Percentiles rank a stretch among this genome's conserved stretches.
phyloP scores from a whole-genome alignment of 92 coral and sea anemone genomes.

The Umimayanthus kanabou region DNA sequence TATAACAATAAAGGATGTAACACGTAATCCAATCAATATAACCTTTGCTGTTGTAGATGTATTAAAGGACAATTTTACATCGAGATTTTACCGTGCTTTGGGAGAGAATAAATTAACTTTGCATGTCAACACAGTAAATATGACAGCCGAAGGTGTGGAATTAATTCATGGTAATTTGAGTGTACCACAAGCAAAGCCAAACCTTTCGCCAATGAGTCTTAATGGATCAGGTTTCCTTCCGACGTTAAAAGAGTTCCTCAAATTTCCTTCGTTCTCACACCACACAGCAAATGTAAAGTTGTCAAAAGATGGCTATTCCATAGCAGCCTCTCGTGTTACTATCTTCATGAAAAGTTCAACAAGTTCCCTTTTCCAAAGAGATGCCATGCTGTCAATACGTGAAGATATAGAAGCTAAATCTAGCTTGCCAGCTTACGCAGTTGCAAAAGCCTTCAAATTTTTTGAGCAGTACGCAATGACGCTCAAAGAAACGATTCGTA shows the following conservation, averaged over 20 bases:
- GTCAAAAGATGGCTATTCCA: constrained; percentile 39
- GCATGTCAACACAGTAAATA: background rate
- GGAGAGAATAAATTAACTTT: constrained; percentile 9
- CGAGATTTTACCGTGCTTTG: constrained; percentile 15
- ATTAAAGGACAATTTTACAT: constrained; percentile 11
- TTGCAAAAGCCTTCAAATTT: constrained; percentile 53
- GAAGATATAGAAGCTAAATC: constrained; percentile 57
- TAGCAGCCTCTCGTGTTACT: constrained; percentile 66
- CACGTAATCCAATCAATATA: constrained; percentile 22
- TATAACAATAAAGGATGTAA: background rate
- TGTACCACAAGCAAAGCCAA: background rate
- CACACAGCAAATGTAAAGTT: constrained; percentile 66
- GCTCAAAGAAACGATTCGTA: constrained; percentile 56
- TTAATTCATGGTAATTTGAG: background rate
- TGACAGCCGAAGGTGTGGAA: constrained; percentile 1
- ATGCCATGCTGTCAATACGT: constrained; percentile 70
- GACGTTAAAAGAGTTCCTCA: constrained; percentile 51
- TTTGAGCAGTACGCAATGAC: constrained; percentile 71
- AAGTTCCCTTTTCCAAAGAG: constrained; percentile 58
- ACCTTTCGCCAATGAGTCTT: background rate
- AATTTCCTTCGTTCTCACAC: constrained; percentile 38
- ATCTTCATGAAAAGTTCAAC: constrained; percentile 54
- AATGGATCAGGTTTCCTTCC: constrained; percentile 46
- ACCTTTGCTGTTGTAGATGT: constrained; percentile 24
- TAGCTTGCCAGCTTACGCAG: constrained; percentile 50